phyloP scores from a whole-genome alignment of 1,140 invertebrate genomes.

The Harpegnathos saltator region DNA sequence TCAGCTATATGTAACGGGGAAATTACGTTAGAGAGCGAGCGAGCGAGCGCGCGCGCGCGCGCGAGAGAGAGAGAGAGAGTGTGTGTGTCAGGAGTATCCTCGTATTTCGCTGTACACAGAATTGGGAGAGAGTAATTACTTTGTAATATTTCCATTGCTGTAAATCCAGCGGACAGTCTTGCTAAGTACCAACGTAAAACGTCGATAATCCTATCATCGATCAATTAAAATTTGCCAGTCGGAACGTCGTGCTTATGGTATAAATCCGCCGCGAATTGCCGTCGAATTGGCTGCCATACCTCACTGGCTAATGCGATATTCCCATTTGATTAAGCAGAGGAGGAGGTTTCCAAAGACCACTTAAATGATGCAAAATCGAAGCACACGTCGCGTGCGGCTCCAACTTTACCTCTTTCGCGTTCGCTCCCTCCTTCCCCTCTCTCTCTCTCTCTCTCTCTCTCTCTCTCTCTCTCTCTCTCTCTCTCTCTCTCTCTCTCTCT shows the following conservation, averaged over 20 bases:
- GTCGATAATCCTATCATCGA: conserved; percentile 58
- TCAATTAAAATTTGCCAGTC: conserved; percentile 51
- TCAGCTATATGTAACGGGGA: background rate
- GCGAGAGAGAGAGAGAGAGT: too few relatives aligned
- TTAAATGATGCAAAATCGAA: conserved; percentile 29
- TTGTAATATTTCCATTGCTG: conserved; percentile 38
- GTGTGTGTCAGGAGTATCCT: too few relatives aligned
- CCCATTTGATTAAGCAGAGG: conserved; percentile 50
- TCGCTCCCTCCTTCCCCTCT: too few relatives aligned
- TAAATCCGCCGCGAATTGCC: conserved; percentile 52
- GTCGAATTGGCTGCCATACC: conserved; percentile 46
- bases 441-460: too few relatives aligned
- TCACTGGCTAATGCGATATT: conserved; percentile 46
- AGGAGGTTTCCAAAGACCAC: conserved; percentile 25
- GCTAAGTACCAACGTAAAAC: conserved; percentile 53
- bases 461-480: too few relatives aligned
- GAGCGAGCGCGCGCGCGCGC: too few relatives aligned
- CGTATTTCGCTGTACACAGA: background rate
- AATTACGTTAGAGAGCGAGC: too few relatives aligned
- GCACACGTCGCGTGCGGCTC: background rate
- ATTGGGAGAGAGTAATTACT: conserved; percentile 37
- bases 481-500: too few relatives aligned
- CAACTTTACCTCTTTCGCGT: too few relatives aligned
- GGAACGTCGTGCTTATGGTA: conserved; percentile 54
- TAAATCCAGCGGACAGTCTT: conserved; percentile 34